Base-by-base conservation (phyloP, 2,113 vertebrate species). In the Myiozetetes cayanensis region DNA sequence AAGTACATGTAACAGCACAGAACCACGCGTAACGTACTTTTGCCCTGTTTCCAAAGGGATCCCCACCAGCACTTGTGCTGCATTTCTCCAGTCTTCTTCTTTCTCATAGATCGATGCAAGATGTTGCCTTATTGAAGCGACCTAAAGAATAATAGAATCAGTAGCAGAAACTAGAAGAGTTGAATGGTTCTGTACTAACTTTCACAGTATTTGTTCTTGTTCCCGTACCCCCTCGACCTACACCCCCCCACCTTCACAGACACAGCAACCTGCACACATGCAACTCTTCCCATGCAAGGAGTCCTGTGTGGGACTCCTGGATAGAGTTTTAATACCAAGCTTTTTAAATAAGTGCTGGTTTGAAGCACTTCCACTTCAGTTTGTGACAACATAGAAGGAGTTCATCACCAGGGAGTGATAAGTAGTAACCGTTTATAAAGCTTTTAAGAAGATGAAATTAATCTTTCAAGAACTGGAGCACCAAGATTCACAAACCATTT, bases 91-190 rank as follows among this genome's bases (percentile, higher is more conserved):
- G 77, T 99, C 99, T 96, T 99, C 99, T 94, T 99, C 99, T 78
- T 99, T 99, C 96, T 99, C 99, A 97, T 99, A 99, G 97, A 99
- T 99, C n/a, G 99, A 99, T 81, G 99, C 99, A 96, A 99, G 98
- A 97, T 99, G 99, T 94, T 99, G 99, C 96, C 99, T 98, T 97
- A 99, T 99, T 30, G 99, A 99, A 78, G 99, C 99, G 12, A 99
- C 99, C 99, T 99, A 91, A 77, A 43, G 14, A 68, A 52, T 8
- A 55, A 61, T 5, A 70, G 76, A 58, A 53, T 28, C 25, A 61
- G 49, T 1, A 67, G 55, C n/a, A 78, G 83, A 85, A 2, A 0
- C 12, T 59, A 19, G 3, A 50, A 10, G 73, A 77, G 24, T 18
- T 20, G 35, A 83, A 73, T 11, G 23, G 68, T 49, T 79, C 49